Percentiles rank a stretch among this genome's conserved stretches.
phyloP scores from a whole-genome alignment of 2,888 invertebrate species.

The Ophion ellenae region DNA sequence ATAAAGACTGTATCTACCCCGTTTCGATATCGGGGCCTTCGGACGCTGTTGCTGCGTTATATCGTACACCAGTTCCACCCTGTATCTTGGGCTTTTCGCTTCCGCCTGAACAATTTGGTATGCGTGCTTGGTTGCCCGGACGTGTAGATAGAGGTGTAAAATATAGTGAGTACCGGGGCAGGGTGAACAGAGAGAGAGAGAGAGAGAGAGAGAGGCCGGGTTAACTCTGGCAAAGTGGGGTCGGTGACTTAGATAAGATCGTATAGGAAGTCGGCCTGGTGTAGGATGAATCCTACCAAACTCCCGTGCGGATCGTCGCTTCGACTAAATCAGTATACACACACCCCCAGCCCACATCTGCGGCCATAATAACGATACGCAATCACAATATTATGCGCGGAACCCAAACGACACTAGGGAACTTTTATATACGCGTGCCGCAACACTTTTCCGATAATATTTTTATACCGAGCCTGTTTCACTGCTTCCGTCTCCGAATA shows the following conservation, averaged over 20 bases:
- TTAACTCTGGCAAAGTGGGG: constrained; percentile 61
- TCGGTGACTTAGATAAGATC: constrained; percentile 65
- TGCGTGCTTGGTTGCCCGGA: constrained; percentile 68
- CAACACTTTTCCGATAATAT: constrained; percentile 44
- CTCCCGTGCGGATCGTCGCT: constrained; percentile 39
- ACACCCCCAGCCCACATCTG: constrained; percentile 1
- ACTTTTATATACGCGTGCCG: constrained; percentile 33
- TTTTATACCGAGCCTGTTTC: constrained; percentile 23
- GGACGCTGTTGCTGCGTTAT: constrained; percentile 53
- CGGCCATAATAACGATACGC: constrained; percentile 19
- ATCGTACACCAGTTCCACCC: constrained; percentile 38
- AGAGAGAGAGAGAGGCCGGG: constrained; percentile 43
- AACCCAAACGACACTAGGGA: constrained; percentile 7
- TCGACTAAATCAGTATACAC: constrained; percentile 30
- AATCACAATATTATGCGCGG: constrained; percentile 32
- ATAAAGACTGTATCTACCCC: constrained; percentile 54
- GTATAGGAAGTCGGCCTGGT: constrained; percentile 52
- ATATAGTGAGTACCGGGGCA: constrained; percentile 63
- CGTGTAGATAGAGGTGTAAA: constrained; percentile 71
- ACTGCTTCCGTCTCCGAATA: constrained; percentile 32
- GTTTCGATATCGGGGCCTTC: constrained; percentile 54
- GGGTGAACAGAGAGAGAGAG: constrained; percentile 26
- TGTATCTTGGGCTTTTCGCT: constrained; percentile 55
- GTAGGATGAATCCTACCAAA: constrained; percentile 43
- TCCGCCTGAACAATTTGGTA: constrained; percentile 67